A percentile compares a stretch with the other conserved stretches of the same genome.
Evolutionary conservation across 2,113 vertebrate species (phyloP).

Genomic region (Atherinomorus stipes): DNA sequence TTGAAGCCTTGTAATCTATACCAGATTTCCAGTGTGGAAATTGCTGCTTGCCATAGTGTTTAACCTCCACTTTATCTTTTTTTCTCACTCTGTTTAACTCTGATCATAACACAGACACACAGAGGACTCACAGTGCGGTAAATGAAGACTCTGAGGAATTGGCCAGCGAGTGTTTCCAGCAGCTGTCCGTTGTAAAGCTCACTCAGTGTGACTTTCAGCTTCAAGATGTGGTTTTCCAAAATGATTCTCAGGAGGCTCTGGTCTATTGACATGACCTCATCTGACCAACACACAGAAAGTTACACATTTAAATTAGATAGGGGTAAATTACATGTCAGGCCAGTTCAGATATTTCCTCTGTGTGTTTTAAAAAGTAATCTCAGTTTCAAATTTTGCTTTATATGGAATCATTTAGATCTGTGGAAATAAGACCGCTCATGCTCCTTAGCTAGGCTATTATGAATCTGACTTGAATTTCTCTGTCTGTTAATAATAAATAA

Average conservation of each 20-base stretch:
- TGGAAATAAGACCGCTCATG: not conserved
- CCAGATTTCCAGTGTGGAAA: slow-evolving; percentile 22
- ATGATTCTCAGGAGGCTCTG: slow-evolving; percentile 86
- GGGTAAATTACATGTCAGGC: not conserved
- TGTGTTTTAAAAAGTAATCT: too few relatives aligned
- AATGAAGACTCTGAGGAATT: slow-evolving; percentile 92
- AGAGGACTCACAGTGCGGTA: slow-evolving; percentile 92
- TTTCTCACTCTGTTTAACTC: not conserved
- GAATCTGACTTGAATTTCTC: too few relatives aligned
- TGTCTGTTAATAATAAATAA: too few relatives aligned
- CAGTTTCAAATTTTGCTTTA: too few relatives aligned
- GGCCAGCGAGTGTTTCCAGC: slow-evolving; percentile 92
- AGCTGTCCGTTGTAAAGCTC: slow-evolving; percentile 94
- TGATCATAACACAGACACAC: slow-evolving; percentile 1
- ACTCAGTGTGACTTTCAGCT: slow-evolving; percentile 90
- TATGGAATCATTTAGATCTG: too few relatives aligned
- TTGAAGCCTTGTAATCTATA: slow-evolving; percentile 2
- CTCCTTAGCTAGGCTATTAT: too few relatives aligned
- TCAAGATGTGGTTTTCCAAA: slow-evolving; percentile 95
- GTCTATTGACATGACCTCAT: slow-evolving; percentile 87
- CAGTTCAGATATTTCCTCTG: not conserved
- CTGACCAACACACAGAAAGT: slow-evolving; percentile 73
- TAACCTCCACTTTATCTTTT: not conserved
- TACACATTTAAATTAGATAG: not conserved
- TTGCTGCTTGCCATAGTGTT: not conserved